Conservation (phyloP, 1,140 invertebrate genomes). For the Drosophila paulistorum region DNA sequence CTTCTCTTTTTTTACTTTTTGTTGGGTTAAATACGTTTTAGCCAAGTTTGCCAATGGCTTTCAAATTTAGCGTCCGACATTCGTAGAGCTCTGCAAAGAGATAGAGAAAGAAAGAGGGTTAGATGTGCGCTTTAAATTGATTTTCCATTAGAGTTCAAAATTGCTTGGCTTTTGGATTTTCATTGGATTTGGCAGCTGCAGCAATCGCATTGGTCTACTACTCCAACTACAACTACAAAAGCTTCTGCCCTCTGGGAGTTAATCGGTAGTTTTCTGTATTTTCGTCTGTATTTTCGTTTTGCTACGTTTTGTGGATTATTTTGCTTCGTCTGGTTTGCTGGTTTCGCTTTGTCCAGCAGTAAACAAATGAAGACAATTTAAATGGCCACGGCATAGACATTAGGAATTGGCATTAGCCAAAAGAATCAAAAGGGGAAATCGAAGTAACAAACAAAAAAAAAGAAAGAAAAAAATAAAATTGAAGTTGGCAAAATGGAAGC, state of each 20-base stretch:
- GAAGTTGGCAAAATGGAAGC: conserved; percentile 35
- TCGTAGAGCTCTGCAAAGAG: conserved; percentile 52
- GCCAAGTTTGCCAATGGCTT: conserved; percentile 79
- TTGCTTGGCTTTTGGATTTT: conserved; percentile 75
- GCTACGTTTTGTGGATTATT: conserved; percentile 9
- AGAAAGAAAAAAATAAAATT: too few species aligned
- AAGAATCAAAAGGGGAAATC: conserved; percentile 27
- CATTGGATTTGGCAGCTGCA: conserved; percentile 77
- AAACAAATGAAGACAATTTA: conserved; percentile 80
- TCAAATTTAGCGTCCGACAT: conserved; percentile 71
- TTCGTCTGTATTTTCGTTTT: conserved; percentile 18
- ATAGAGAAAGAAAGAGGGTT: conserved; percentile 17
- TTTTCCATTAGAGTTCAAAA: conserved; percentile 80
- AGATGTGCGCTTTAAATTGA: conserved; percentile 70
- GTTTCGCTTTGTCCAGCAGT: conserved; percentile 40
- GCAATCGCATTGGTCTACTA: conserved; percentile 35
- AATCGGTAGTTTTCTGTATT: conserved; percentile 76
- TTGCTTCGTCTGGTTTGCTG: conserved; percentile 30
- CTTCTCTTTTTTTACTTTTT: conserved; percentile 6
- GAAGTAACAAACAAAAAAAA: too few species aligned
- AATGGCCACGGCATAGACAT: conserved; percentile 69
- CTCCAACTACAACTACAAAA: conserved; percentile 2
- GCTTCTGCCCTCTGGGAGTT: conserved; percentile 52
- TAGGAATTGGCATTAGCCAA: conserved; percentile 55
- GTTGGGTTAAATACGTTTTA: conserved; percentile 71